Conservation (phyloP, 2,888 invertebrate genomes). For the Hedychridium roseum region DNA sequence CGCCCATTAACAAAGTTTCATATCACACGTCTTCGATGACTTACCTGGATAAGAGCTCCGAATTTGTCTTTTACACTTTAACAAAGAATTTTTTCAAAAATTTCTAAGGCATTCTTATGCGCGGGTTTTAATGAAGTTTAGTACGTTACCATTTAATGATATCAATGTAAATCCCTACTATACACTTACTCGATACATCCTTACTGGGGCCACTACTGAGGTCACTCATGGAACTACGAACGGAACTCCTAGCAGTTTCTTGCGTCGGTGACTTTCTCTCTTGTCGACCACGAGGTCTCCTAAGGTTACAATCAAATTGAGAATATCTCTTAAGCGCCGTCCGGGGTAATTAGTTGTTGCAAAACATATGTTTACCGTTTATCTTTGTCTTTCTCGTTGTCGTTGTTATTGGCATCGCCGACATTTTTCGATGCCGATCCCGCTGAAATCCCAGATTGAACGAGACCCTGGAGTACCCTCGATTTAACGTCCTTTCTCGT, state of each 20-base stretch:
- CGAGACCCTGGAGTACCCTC: conserved; percentile 68
- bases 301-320: conserved; percentile 33
- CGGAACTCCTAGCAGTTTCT: conserved; percentile 60
- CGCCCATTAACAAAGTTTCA: too few relatives aligned
- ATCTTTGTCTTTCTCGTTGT: conserved; percentile 46
- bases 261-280: conserved; percentile 56
- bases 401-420: conserved; percentile 54
- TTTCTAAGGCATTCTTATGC: too few relatives aligned
- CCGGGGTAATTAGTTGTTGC: not conserved
- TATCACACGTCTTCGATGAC: too few relatives aligned
- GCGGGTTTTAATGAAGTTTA: too few relatives aligned
- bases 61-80: too few relatives aligned
- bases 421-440: conserved; percentile 40
- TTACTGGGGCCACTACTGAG: conserved; percentile 58
- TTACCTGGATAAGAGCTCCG: too few relatives aligned
- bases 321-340: conserved; percentile 10
- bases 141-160: too few relatives aligned
- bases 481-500: conserved; percentile 88
- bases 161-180: conserved; percentile 16
- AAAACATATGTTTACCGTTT: conserved; percentile 15
- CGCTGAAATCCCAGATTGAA: conserved; percentile 42
- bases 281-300: conserved; percentile 54
- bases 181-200: conserved; percentile 54
- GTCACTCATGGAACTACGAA: conserved; percentile 60
- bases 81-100: too few relatives aligned